Conservation (phyloP, 2,797 vertebrate genomes). For the Helicolenus hilgendorfi region DNA sequence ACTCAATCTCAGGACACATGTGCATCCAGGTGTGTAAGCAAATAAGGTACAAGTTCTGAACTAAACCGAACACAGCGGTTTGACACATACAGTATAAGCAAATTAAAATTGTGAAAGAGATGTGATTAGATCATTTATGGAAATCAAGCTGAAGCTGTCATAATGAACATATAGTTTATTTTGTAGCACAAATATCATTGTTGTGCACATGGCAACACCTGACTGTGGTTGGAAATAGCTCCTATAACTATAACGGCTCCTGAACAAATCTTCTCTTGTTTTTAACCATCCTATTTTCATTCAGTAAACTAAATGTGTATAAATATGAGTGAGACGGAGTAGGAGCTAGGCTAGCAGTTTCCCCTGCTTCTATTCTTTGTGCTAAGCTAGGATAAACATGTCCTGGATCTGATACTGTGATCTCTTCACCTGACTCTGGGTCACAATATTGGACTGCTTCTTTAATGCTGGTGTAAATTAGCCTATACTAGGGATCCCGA, state of each 20-base stretch:
- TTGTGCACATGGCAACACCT: neutral
- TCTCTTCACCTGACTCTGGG: neutral
- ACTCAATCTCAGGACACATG: neutral
- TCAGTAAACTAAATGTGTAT: neutral
- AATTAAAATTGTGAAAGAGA: neutral
- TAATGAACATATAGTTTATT: neutral
- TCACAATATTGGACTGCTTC: neutral
- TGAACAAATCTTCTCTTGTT: neutral
- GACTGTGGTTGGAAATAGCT: neutral
- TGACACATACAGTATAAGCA: neutral
- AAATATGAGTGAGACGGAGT: neutral
- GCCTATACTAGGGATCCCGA: no score
- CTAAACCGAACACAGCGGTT: neutral
- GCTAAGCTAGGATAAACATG: neutral
- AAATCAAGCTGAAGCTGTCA: neutral
- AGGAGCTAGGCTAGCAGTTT: neutral
- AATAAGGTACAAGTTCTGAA: neutral
- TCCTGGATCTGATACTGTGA: neutral
- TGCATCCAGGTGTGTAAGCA: neutral
- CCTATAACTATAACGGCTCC: neutral
- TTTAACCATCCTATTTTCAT: neutral
- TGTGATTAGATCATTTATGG: neutral
- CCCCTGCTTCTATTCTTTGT: neutral
- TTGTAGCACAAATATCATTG: neutral
- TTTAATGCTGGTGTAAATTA: neutral